These are phyloP conservation scores for Lepidocyrtinus sp. DNA, from an alignment of 2,888 invertebrate species.

Conservation along the genomic window DNA sequence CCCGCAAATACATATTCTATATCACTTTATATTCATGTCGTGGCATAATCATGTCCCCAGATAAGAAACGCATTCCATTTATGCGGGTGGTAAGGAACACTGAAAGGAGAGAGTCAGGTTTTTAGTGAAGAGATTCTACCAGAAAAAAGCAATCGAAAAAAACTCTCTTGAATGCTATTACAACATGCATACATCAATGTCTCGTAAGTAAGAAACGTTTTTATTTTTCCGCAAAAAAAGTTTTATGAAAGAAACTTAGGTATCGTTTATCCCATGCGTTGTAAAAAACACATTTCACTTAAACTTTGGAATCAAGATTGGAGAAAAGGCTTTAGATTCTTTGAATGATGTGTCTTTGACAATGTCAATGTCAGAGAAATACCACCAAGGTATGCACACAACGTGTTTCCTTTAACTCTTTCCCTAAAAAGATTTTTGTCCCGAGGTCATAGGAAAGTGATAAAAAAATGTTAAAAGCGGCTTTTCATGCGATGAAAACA, in stretches of 20 bases:
- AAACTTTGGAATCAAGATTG: neutral
- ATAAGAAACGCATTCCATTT: slow-evolving; percentile 34
- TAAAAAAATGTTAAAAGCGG: neutral
- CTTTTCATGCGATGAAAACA: neutral
- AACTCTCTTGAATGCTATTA: too few species aligned
- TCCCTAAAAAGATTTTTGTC: too few species aligned
- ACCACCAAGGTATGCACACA: slow-evolving; percentile 34
- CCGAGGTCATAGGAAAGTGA: neutral
- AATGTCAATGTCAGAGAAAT: slow-evolving; percentile 49
- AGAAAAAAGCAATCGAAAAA: too few species aligned
- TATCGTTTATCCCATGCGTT: neutral
- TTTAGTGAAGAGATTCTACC: neutral
- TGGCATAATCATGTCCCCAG: slow-evolving; percentile 25
- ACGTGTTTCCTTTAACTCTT: slow-evolving; percentile 33
- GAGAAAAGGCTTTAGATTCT: neutral
- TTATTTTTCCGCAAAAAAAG: neutral
- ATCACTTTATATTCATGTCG: slow-evolving; percentile 36
- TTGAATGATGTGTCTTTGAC: slow-evolving; percentile 16
- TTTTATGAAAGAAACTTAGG: neutral
- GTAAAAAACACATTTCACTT: neutral
- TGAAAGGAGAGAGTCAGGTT: neutral
- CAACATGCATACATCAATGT: neutral
- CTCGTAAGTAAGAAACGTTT: neutral
- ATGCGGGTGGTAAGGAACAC: slow-evolving; percentile 29
- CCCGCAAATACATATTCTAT: neutral